phyloP scores from a whole-genome alignment of 2,797 vertebrate species.

The Brachyalestes nurse region DNA sequence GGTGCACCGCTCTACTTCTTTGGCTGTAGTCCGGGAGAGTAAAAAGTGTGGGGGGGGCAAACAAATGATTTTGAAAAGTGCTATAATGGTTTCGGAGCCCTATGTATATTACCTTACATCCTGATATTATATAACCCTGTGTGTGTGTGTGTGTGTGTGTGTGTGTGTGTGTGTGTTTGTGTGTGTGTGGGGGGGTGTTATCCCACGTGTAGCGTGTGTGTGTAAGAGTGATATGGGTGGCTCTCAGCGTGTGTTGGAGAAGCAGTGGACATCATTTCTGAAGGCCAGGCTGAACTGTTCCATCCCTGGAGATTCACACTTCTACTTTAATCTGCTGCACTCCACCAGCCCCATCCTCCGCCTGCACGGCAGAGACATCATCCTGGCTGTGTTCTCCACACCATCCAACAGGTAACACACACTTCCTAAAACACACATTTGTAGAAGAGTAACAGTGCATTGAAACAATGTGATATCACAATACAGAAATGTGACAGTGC shows the following conservation, averaged over 20 bases:
- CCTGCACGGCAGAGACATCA: slow-evolving; percentile 87
- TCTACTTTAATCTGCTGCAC: slow-evolving; percentile 97
- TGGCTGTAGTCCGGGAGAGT: too few species aligned
- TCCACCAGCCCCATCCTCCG: slow-evolving; percentile 89
- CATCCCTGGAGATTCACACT: slow-evolving; percentile 91
- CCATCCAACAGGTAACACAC: slow-evolving; percentile 88
- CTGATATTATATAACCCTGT: not conserved
- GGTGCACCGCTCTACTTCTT: too few species aligned
- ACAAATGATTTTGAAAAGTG: too few species aligned
- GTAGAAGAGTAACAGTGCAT: too few species aligned
- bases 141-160: slow-evolving; percentile 22
- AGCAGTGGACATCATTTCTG: slow-evolving; percentile 96
- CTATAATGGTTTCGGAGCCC: too few species aligned
- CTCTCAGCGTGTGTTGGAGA: slow-evolving; percentile 92
- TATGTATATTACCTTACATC: too few species aligned
- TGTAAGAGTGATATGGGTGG: slow-evolving; percentile 93
- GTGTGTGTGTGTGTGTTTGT: slow-evolving; percentile 22
- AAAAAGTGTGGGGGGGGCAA: too few species aligned
- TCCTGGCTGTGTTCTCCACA: slow-evolving; percentile 93
- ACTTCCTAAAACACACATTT: not conserved
- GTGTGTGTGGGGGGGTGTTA: slow-evolving; percentile 82
- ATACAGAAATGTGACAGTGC: too few species aligned
- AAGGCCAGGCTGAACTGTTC: slow-evolving; percentile 97
- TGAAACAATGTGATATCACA: too few species aligned
- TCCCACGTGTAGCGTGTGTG: slow-evolving; percentile 91